A percentile compares a stretch with the other conserved stretches of the same genome.
Conservation (phyloP, 2,797 vertebrate species). For the Chaunax sp. region DNA sequence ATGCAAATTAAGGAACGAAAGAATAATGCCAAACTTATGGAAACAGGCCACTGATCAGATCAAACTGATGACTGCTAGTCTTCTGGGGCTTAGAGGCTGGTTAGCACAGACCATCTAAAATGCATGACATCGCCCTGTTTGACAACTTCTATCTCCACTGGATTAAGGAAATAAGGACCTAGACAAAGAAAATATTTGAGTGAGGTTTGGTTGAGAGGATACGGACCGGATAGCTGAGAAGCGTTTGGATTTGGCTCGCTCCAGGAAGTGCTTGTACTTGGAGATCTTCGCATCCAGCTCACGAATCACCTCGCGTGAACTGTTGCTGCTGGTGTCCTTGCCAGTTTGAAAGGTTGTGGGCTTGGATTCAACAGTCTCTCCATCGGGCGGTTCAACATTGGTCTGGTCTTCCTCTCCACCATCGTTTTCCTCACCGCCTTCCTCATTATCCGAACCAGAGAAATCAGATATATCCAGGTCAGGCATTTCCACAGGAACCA, state of each 20-base stretch:
- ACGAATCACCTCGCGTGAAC: constrained; percentile 83
- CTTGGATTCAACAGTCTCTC: constrained; percentile 25
- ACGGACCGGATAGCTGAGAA: constrained; percentile 95
- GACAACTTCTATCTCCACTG: constrained; percentile 36
- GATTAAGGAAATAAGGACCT: constrained; percentile 15
- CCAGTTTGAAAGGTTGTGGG: constrained; percentile 26
- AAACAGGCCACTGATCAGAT: constrained; percentile 43
- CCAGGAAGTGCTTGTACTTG: constrained; percentile 95
- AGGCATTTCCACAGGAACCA: constrained; percentile 90
- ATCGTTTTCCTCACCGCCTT: constrained; percentile 62
- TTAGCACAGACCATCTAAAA: constrained; percentile 39
- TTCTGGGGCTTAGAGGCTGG: constrained; percentile 20
- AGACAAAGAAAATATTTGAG: constrained; percentile 24
- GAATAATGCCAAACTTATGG: constrained; percentile 26
- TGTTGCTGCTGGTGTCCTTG: constrained; percentile 62
- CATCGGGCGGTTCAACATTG: constrained; percentile 31
- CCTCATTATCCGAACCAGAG: constrained; percentile 75
- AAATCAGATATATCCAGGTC: constrained; percentile 84
- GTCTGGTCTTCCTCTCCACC: constrained; percentile 34
- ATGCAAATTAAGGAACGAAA: constrained; percentile 31
- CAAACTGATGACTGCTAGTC: constrained; percentile 29
- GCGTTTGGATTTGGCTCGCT: constrained; percentile 93
- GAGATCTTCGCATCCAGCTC: constrained; percentile 94
- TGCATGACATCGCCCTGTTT: constrained; percentile 42
- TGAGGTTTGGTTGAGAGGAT: constrained; percentile 26